These are phyloP conservation scores for Tachysurus fulvidraco DNA, from an alignment of 2,113 vertebrate species.

Conservation along the genomic window DNA sequence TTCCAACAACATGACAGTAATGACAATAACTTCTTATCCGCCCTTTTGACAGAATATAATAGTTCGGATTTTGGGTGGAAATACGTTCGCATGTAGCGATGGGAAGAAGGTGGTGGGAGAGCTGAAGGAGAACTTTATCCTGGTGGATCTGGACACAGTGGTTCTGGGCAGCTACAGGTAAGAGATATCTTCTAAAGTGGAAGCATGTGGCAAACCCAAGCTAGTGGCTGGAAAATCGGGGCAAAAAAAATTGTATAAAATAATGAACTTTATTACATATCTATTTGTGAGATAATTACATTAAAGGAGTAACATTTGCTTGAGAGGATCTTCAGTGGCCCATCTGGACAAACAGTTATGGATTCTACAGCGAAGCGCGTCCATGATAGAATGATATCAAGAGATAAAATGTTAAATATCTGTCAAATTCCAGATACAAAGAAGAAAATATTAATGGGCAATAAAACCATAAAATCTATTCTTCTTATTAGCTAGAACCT, in stretches of 20 bases:
- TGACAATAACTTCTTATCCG: neutral
- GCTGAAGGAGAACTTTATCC: constrained; percentile 80
- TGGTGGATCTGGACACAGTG: constrained; percentile 80
- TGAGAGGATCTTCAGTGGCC: neutral
- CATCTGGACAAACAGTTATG: neutral
- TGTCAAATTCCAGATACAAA: neutral
- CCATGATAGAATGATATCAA: no score
- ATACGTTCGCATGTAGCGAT: constrained; percentile 75
- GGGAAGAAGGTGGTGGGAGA: constrained; percentile 77
- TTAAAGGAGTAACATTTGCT: neutral
- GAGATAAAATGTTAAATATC: neutral
- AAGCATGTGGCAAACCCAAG: neutral
- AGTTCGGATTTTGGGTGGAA: constrained; percentile 76
- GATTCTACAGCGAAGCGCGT: neutral
- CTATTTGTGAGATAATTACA: neutral
- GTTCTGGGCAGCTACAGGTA: constrained; percentile 87
- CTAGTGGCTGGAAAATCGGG: neutral
- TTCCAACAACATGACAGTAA: neutral
- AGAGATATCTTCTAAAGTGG: constrained; percentile 18
- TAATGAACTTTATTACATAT: neutral
- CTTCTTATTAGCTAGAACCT: neutral
- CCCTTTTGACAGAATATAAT: constrained; percentile 75
- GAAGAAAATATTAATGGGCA: neutral
- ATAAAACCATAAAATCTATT: neutral
- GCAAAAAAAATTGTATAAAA: neutral